phyloP scores from a whole-genome alignment of 2,113 vertebrate species.

The Eubucco bourcierii region DNA sequence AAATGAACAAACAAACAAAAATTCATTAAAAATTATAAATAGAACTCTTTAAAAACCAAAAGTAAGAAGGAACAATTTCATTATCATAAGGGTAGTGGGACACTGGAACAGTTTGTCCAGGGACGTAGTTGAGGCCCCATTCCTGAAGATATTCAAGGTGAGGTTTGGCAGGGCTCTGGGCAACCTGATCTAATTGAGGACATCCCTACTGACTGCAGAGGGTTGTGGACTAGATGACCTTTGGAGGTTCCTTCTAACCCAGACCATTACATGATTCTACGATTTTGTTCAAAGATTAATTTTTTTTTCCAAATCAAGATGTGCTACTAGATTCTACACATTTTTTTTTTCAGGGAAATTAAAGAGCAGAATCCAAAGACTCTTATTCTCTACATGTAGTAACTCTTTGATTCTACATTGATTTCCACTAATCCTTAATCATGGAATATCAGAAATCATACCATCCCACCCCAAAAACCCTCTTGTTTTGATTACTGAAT shows the following conservation, averaged over 20 bases:
- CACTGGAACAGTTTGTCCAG: too few species aligned
- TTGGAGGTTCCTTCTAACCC: too few species aligned
- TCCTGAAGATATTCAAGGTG: too few species aligned
- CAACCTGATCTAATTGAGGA: too few species aligned
- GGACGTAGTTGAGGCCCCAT: too few species aligned
- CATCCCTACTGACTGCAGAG: too few species aligned
- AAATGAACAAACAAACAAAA: too few species aligned
- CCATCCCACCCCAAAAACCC: too few species aligned
- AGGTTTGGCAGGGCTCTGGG: too few species aligned
- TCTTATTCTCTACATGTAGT: neutral
- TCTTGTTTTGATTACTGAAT: neutral
- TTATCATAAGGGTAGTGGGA: too few species aligned
- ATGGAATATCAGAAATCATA: neutral
- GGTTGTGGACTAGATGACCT: too few species aligned
- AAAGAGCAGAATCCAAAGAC: neutral
- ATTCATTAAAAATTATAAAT: neutral
- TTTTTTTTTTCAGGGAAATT: neutral
- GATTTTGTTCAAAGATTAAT: neutral
- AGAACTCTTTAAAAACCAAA: neutral
- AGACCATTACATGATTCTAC: too few species aligned
- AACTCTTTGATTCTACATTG: neutral
- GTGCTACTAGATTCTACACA: neutral
- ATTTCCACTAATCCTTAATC: neutral
- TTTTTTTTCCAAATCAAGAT: neutral
- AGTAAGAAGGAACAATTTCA: neutral